Conservation (phyloP, 2,888 invertebrate genomes). For the Ophraella communa region DNA sequence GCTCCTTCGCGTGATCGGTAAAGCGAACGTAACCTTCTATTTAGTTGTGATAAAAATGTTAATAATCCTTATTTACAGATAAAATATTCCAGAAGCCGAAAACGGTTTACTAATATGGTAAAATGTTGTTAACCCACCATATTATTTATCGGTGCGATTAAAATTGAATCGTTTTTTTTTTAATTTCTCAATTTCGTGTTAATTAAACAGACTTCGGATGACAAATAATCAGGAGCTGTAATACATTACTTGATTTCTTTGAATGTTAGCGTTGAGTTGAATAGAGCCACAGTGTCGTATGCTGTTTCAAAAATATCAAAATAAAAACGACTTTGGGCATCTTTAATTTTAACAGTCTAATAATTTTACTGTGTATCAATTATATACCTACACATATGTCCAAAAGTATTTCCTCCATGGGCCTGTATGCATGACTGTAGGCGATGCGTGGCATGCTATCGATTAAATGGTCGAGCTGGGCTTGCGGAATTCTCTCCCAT, state of each 20-base stretch:
- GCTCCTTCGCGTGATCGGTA: background rate
- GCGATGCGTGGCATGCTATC: too few species aligned
- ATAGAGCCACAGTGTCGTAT: background rate
- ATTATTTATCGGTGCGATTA: background rate
- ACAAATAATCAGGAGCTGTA: background rate
- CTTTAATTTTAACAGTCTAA: too few species aligned
- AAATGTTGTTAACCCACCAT: background rate
- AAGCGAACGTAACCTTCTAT: background rate
- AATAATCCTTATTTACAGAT: background rate
- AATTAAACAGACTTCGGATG: background rate
- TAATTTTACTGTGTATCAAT: too few species aligned
- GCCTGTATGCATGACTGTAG: too few species aligned
- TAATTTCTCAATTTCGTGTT: background rate
- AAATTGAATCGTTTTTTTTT: background rate
- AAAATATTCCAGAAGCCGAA: background rate
- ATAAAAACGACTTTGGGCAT: too few species aligned
- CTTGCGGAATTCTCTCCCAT: too few species aligned
- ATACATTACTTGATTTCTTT: background rate
- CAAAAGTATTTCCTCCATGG: too few species aligned
- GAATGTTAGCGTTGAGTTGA: background rate
- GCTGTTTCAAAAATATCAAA: too few species aligned
- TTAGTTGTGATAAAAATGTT: background rate
- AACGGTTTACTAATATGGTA: background rate
- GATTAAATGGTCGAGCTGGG: too few species aligned
- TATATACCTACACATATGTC: too few species aligned